phyloP scores from a whole-genome alignment of 37 sponge, comb jelly and placozoan genomes.

The Dysidea cf. avara region DNA sequence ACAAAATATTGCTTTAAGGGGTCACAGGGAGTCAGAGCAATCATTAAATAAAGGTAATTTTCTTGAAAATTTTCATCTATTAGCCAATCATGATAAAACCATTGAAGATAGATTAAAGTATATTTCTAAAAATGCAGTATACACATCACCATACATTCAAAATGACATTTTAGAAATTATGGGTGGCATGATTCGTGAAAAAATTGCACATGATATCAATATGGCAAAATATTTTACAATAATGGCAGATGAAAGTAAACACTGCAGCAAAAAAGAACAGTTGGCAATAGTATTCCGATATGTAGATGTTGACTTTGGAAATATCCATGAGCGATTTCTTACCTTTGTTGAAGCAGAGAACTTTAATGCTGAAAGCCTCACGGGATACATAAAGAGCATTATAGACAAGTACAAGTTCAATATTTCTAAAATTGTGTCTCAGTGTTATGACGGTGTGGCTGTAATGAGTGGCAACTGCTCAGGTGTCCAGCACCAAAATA shows the following conservation, averaged over 20 bases:
- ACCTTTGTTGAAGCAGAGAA: conserved; percentile 28
- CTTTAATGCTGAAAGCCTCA: conserved; percentile 35
- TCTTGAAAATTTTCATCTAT: neutral
- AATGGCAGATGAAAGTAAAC: conserved; percentile 40
- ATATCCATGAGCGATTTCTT: conserved; percentile 32
- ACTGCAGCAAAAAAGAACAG: conserved; percentile 39
- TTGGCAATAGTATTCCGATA: conserved; percentile 25
- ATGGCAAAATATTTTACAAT: conserved; percentile 22
- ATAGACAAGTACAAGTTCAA: conserved; percentile 28
- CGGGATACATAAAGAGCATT: conserved; percentile 22
- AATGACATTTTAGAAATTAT: conserved; percentile 35
- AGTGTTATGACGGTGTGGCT: conserved; percentile 54
- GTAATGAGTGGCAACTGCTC: conserved; percentile 55
- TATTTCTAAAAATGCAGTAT: neutral
- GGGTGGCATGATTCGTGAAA: conserved; percentile 36
- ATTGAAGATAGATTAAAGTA: neutral
- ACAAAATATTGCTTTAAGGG: conserved; percentile 16
- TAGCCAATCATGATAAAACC: conserved; percentile 15
- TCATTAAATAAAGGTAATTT: conserved; percentile 12
- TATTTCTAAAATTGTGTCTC: conserved; percentile 18
- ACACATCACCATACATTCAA: conserved; percentile 28
- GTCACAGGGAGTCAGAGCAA: conserved; percentile 8
- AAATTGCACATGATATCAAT: conserved; percentile 2
- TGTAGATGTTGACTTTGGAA: conserved; percentile 21
- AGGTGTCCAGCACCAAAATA: conserved; percentile 24